These are phyloP conservation scores for Thera obeliscata DNA, from an alignment of 2,888 invertebrate species.

Conservation along the genomic window DNA sequence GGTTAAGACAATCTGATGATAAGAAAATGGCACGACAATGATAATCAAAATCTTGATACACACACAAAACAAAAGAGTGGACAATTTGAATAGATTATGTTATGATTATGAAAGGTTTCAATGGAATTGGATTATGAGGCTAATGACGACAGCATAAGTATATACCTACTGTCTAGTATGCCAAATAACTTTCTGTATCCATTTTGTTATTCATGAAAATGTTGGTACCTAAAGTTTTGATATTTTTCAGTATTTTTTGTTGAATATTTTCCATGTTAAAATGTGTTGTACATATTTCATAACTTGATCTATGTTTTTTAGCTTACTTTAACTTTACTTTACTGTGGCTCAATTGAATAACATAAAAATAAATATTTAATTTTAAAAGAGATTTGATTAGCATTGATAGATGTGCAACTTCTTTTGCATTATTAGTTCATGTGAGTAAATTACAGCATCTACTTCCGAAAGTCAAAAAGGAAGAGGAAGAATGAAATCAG, in stretches of 20 bases:
- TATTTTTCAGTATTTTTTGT: neutral
- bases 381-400: constrained; percentile 19
- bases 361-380: neutral
- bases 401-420: constrained; percentile 12
- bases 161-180: neutral
- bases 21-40: constrained; percentile 26
- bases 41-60: constrained; percentile 33
- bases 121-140: constrained; percentile 1
- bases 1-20: constrained; percentile 46
- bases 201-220: neutral
- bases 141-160: constrained; percentile 1
- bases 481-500: constrained; percentile 14
- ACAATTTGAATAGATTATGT: constrained; percentile 5
- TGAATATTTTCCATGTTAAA: neutral
- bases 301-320: constrained; percentile 1
- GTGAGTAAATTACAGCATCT: constrained; percentile 14
- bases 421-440: constrained; percentile 13
- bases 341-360: neutral
- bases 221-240: neutral
- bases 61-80: constrained; percentile 8
- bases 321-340: neutral
- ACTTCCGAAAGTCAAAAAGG: constrained; percentile 18
- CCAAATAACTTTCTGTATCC: neutral
- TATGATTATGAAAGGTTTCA: constrained; percentile 9
- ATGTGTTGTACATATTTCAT: constrained; percentile 4